phyloP scores from a whole-genome alignment of 2,113 vertebrate species.

The Pampusana beccarii region DNA sequence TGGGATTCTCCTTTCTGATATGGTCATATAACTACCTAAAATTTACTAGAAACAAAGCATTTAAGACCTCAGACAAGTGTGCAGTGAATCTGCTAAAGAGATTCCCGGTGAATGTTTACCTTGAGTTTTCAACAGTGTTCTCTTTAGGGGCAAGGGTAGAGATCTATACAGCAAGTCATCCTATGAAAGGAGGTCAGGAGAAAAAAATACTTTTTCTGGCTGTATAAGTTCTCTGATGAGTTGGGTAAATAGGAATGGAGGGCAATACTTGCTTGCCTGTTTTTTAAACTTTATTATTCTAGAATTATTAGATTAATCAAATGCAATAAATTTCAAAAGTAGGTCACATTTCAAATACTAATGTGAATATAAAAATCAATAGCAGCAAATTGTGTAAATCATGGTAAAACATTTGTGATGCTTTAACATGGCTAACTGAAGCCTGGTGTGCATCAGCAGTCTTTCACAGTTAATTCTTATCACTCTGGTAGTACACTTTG shows the following conservation, averaged over 20 bases:
- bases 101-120: neutral
- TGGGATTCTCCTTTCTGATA: neutral
- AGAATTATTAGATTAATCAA: neutral
- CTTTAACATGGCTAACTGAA: neutral
- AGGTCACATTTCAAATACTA: neutral
- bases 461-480: neutral
- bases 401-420: neutral
- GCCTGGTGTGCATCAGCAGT: neutral
- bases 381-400: neutral
- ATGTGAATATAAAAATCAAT: neutral
- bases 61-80: neutral
- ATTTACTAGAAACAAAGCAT: neutral
- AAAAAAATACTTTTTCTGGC: neutral
- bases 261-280: neutral
- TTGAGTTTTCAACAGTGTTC: neutral
- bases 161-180: neutral
- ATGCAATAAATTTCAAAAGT: neutral
- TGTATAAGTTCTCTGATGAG: neutral
- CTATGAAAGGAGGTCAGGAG: neutral
- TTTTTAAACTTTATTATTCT: neutral
- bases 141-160: neutral
- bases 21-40: neutral
- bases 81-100: neutral
- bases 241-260: neutral
- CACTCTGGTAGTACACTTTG: neutral